Base-by-base conservation (phyloP, 2,888 invertebrate genomes). In the Rhorus exstirpatorius region DNA sequence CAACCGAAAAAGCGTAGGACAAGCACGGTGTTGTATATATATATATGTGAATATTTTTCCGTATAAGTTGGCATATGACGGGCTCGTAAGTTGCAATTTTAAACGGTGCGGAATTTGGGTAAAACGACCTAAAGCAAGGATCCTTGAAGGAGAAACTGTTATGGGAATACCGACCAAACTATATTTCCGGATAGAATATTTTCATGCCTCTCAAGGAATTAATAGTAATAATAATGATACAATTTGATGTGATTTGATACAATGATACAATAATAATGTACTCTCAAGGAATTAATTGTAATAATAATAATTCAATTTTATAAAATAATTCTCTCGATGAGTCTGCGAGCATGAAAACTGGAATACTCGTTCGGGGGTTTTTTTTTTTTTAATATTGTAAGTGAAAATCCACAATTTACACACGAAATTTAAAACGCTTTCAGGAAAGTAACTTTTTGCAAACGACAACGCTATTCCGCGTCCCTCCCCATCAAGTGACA, bases 81-180 rank as follows among this genome's bases (percentile, higher is more conserved):
- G 49, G 46, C 76, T 68, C 76, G 67, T 68, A 67, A 68, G 67
- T 76, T 68, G 76, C 67, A 76, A 76, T 76, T 67, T 76, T 76
- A 60, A 76, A 76, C 76, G 68, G 60, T 51, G 60, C 67, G 49
- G 3, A n/a, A 17, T 31, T 10, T 17, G 41, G 14, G 75, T 14
- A 31, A 68, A 76, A 76, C 76, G 76, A 76, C 76, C 76, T 4
- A 55, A 55, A 6, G n/a, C n/a, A 12, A 55, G 55, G 26, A n/a
- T 8, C 17, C 67, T 46, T 76, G 10, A 35, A 60, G 38, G 67
- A 35, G 10, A 68, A 76, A 76, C 58, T 58, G 19, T 44, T 55
- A 63, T 53, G 44, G 46, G 46, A 75, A 76, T 76, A 76, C 67
- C 68, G 24, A 46, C 49, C 58, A 12, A 55, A 26, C 55, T n/a